Evolutionary conservation across 2,797 vertebrate genomes (phyloP).

Genomic region (Acropternis orthonyx): DNA sequence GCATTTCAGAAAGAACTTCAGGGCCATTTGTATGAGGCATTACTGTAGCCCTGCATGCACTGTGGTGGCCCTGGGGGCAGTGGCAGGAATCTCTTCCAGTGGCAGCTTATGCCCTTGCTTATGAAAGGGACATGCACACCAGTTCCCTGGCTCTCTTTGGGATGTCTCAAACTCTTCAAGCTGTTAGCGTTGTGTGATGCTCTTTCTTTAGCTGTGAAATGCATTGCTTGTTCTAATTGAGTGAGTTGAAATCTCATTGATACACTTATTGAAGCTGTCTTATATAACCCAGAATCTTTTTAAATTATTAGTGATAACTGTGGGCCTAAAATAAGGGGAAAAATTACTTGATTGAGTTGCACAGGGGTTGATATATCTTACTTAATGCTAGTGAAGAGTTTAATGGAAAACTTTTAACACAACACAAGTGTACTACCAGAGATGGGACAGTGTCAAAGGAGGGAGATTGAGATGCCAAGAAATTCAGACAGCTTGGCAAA

Average conservation of each 20-base stretch:
- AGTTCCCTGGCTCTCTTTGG: background rate
- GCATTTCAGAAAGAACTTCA: background rate
- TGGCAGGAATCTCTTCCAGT: background rate
- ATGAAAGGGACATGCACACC: accelerated
- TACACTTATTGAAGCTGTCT: accelerated
- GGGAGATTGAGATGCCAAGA: background rate
- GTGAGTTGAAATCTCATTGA: background rate
- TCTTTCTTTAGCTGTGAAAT: background rate
- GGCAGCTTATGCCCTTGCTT: background rate
- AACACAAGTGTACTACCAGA: background rate
- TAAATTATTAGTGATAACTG: background rate
- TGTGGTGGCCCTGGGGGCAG: accelerated
- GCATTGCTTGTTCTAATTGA: background rate
- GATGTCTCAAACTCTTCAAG: background rate
- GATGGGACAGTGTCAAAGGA: background rate
- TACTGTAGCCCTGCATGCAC: accelerated
- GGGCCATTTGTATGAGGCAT: background rate
- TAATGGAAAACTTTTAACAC: background rate
- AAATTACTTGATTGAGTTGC: background rate
- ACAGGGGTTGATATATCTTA: background rate
- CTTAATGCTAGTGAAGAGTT: background rate
- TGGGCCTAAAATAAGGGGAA: background rate
- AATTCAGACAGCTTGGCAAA: background rate
- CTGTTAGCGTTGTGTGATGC: background rate
- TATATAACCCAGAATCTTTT: background rate